phyloP scores from a whole-genome alignment of 2,888 invertebrate species.

The Eubasilissa splendida region DNA sequence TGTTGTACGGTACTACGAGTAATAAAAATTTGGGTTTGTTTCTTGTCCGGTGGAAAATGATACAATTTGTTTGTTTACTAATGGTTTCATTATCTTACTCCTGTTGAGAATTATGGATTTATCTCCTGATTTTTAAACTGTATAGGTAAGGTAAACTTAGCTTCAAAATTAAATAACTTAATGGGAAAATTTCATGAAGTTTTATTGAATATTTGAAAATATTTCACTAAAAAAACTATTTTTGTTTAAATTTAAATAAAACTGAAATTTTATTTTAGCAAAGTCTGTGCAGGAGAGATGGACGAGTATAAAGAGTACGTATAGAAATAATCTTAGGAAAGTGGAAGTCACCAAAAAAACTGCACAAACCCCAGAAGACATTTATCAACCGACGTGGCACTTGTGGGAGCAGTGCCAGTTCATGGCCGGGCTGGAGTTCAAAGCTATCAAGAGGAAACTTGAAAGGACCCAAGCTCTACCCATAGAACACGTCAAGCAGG shows the following conservation, averaged over 20 bases:
- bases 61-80: no score
- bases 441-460: constrained; percentile 37
- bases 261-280: constrained; percentile 34
- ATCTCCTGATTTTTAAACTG: no score
- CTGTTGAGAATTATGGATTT: no score
- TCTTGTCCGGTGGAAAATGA: no score
- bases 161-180: no score
- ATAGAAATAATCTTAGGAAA: constrained; percentile 44
- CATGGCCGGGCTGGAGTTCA: constrained; percentile 35
- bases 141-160: no score
- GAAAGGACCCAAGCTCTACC: constrained; percentile 37
- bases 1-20: no score
- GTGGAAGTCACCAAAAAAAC: constrained; percentile 42
- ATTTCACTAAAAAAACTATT: no score
- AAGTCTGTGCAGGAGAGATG: constrained; percentile 51
- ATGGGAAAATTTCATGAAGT: no score
- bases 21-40: no score
- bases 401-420: constrained; percentile 52
- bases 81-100: no score
- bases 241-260: neutral
- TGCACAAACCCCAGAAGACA: constrained; percentile 34
- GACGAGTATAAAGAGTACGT: constrained; percentile 53
- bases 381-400: constrained; percentile 53
- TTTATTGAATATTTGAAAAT: neutral
- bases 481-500: constrained; percentile 37